These are phyloP conservation scores for Furcifer pardalis DNA, from an alignment of 2,797 vertebrate genomes.

Conservation along the genomic window DNA sequence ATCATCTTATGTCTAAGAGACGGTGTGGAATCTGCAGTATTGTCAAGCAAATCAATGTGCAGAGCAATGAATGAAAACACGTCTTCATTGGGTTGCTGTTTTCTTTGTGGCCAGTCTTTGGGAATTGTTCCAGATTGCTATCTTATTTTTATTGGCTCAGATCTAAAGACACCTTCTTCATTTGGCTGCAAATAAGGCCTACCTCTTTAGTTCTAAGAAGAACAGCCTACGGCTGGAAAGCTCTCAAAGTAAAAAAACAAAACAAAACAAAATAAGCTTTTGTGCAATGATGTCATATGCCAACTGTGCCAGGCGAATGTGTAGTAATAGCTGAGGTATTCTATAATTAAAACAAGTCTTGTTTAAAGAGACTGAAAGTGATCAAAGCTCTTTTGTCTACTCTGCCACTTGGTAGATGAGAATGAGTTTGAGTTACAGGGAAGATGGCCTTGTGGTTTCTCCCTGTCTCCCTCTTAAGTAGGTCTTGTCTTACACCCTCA, in stretches of 20 bases:
- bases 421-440: slow-evolving; percentile 49
- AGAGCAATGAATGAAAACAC: slow-evolving; percentile 47
- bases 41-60: slow-evolving; percentile 50
- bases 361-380: slow-evolving; percentile 67
- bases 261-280: slow-evolving; percentile 42
- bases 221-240: slow-evolving; percentile 62
- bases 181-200: slow-evolving; percentile 42
- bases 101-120: slow-evolving; percentile 50
- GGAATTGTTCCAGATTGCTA: slow-evolving; percentile 53
- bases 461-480: slow-evolving; percentile 49
- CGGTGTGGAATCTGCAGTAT: slow-evolving; percentile 33
- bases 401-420: slow-evolving; percentile 63
- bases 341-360: slow-evolving; percentile 74
- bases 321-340: slow-evolving; percentile 69
- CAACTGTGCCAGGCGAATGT: slow-evolving; percentile 65
- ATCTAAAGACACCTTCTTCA: slow-evolving; percentile 58
- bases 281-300: slow-evolving; percentile 65
- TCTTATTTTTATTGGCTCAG: slow-evolving; percentile 56
- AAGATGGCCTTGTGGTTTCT: slow-evolving; percentile 59
- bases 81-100: slow-evolving; percentile 52
- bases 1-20: slow-evolving; percentile 34
- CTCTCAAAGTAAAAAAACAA: slow-evolving; percentile 51
- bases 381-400: slow-evolving; percentile 69
- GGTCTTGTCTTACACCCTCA: neutral
- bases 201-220: slow-evolving; percentile 59